Evolutionary conservation across 2,888 invertebrate genomes (phyloP).

Genomic region (Alviniconcha strummeri): DNA sequence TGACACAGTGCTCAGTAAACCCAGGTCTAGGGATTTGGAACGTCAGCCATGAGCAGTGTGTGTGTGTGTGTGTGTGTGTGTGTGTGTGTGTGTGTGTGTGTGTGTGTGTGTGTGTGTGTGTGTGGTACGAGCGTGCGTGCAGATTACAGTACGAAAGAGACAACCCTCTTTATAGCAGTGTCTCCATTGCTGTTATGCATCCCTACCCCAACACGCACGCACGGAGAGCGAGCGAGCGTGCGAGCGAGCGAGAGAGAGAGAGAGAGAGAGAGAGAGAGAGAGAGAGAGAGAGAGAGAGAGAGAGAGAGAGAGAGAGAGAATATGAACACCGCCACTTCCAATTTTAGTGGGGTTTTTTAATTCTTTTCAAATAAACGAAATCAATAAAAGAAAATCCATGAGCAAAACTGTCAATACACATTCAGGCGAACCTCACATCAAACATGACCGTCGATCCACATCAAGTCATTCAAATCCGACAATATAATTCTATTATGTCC

Average conservation of each 20-base stretch:
- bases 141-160: no score
- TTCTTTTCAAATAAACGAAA: neutral
- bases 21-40: neutral
- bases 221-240: neutral
- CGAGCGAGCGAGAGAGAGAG: no score
- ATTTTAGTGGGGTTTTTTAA: neutral
- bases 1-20: no score
- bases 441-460: neutral
- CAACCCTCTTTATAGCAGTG: no score
- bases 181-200: no score
- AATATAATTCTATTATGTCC: no score
- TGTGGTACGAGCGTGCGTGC: no score
- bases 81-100: constrained; percentile 14
- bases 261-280: constrained; percentile 26
- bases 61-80: constrained; percentile 12
- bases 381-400: neutral
- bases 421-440: neutral
- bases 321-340: neutral
- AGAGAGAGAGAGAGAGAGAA: neutral
- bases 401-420: neutral
- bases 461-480: neutral
- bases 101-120: neutral
- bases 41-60: neutral
- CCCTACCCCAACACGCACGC: no score
- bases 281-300: constrained; percentile 35